Evolutionary conservation across 2,113 vertebrate genomes (phyloP).

Genomic region (Brienomyrus brachyistius): DNA sequence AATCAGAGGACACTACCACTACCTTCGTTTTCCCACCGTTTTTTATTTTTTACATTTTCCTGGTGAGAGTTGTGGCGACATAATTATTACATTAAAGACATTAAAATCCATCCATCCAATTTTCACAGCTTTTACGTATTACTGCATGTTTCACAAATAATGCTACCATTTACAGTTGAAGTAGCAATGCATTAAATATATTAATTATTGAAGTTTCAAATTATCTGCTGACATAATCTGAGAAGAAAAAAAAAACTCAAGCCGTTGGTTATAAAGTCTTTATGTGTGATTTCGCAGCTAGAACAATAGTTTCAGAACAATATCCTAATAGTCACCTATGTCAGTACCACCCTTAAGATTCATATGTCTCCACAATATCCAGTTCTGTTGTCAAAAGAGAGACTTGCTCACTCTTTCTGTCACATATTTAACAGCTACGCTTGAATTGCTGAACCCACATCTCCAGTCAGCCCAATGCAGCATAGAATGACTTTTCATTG

Average conservation of each 20-base stretch:
- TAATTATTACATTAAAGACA: too few species aligned
- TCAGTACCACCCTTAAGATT: conserved; percentile 11
- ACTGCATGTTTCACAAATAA: not conserved
- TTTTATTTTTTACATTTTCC: not conserved
- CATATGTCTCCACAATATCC: conserved; percentile 28
- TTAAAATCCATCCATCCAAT: not conserved
- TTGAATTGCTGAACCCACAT: conserved; percentile 20
- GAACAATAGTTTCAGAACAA: not conserved
- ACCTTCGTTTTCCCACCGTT: not conserved
- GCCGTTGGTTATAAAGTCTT: conserved; percentile 12
- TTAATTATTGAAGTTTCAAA: not conserved
- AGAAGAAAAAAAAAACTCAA: not conserved
- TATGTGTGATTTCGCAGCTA: not conserved
- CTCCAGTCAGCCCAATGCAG: not conserved
- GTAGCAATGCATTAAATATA: not conserved
- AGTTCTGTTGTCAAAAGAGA: conserved; percentile 17
- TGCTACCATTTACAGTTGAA: not conserved
- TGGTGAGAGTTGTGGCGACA: not conserved
- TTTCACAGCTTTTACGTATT: not conserved
- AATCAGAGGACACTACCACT: not conserved
- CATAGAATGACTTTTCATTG: conserved; percentile 20
- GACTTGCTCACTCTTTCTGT: conserved; percentile 20
- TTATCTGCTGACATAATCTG: not conserved
- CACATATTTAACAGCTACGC: conserved; percentile 25
- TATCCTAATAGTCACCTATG: conserved; percentile 2